Base-by-base conservation (phyloP, 2,113 vertebrate species). In the Tiliqua scincoides region DNA sequence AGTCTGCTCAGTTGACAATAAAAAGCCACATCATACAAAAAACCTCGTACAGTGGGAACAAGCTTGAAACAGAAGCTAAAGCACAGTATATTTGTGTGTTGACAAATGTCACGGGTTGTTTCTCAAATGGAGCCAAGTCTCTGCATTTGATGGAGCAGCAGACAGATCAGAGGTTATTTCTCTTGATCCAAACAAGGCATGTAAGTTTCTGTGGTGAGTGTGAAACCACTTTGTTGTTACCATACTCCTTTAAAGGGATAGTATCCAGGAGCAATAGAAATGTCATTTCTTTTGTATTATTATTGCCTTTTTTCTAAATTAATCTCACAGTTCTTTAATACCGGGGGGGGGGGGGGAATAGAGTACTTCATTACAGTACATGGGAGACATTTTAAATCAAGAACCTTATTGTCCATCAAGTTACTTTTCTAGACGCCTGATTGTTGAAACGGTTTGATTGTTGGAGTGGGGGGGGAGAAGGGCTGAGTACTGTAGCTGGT, bases 401-500 rank as follows among this genome's bases (percentile, higher is more conserved):
- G 32, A 73, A 87, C 18, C 2, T 89, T 71, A 71, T 27, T 90
- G 89, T 89, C 62, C 76, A 35, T 85, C 87, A 48, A 88, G 80
- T 94, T 95, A 84, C 91, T 93, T 95, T 94, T 93, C 70, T 94
- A 90, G 82, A 92, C 89, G 62, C 87, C 88, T 85, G 86, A 61
- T 85, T 91, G 89, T 95, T 95, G 6, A 79, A 91, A 87, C 88
- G 87, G 86, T 90, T 91, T 89, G 17, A 21, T 88, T 92, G 91
- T 95, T 43, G 10, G 77, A 67, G n/a, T n/a, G 35, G 20, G 15
- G 15, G 68, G 30, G 23, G n/a, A 23, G 70, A 68, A 20, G 32
- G 92, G 71, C 68, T 86, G 90, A 90, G 88, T 94, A 94, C 88
- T 93, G 96, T 97, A 96, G 96, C 96, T 97, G 96, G 96, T 96